phyloP scores from a whole-genome alignment of 2,113 vertebrate species.

The Bagarius yarrelli region DNA sequence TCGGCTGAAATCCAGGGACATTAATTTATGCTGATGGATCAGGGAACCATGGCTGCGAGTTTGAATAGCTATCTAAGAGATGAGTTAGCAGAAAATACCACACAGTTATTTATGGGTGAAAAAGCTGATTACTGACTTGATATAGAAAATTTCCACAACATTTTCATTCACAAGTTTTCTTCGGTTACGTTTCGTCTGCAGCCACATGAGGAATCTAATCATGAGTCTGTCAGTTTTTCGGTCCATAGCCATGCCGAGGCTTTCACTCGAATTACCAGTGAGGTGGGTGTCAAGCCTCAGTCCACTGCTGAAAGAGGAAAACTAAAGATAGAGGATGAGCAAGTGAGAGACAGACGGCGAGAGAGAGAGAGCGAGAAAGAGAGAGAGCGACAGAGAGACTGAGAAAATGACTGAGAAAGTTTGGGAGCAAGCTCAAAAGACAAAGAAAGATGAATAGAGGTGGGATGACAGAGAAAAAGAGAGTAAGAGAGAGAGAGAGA shows the following conservation, averaged over 20 bases:
- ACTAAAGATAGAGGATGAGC: conserved; percentile 4
- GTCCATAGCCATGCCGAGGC: conserved; percentile 25
- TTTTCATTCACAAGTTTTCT: background rate
- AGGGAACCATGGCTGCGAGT: conserved; percentile 1
- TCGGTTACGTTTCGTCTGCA: background rate
- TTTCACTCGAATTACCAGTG: conserved; percentile 28
- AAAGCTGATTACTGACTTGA: conserved; percentile 1
- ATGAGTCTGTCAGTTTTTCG: conserved; percentile 23
- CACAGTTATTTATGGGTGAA: conserved; percentile 2
- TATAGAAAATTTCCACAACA: background rate
- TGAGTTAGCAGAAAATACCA: conserved; percentile 46
- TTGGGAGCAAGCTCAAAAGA: background rate
- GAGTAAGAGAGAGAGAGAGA: conserved; percentile 7
- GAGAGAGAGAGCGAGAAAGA: background rate
- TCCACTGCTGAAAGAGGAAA: conserved; percentile 24
- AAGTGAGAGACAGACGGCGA: background rate
- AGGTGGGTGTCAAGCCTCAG: conserved; percentile 30
- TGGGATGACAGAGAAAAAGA: conserved; percentile 5
- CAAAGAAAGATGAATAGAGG: conserved; percentile 2
- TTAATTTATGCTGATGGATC: conserved; percentile 42
- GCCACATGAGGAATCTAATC: conserved; percentile 32
- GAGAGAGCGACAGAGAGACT: conserved; percentile 5
- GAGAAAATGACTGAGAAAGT: background rate
- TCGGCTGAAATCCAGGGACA: conserved; percentile 15
- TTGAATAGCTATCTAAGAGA: conserved; percentile 47